phyloP scores from a whole-genome alignment of 2,797 vertebrate genomes.

The Propithecus perrieri region DNA sequence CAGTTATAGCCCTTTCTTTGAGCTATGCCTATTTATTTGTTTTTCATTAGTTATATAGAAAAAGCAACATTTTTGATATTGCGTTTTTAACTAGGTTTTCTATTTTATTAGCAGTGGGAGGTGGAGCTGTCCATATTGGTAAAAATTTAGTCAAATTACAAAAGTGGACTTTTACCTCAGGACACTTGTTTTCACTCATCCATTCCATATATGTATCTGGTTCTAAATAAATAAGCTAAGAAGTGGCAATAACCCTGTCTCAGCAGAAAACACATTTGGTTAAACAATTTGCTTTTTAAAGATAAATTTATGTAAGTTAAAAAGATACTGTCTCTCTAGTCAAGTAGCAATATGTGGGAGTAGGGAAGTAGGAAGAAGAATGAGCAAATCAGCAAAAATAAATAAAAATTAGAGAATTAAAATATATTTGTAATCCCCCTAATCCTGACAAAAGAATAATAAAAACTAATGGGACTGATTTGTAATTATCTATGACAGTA shows the following conservation, averaged over 20 bases:
- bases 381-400: not conserved
- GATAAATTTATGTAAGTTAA: conserved; percentile 57
- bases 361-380: not conserved
- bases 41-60: not conserved
- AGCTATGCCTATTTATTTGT: not conserved
- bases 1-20: not conserved
- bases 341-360: not conserved
- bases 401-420: not conserved
- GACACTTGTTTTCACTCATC: conserved; percentile 1
- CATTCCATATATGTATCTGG: not conserved
- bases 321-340: conserved; percentile 50
- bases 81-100: not conserved
- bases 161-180: not conserved
- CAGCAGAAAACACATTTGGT: conserved; percentile 49
- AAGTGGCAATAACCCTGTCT: not conserved
- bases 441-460: not conserved
- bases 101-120: not conserved
- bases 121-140: not conserved
- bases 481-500: not conserved
- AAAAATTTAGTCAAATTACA: not conserved
- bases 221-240: conserved; percentile 60
- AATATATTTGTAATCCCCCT: not conserved
- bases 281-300: not conserved
- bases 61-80: not conserved
- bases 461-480: not conserved